These are phyloP conservation scores for Pomacea canaliculata DNA, from an alignment of 2,888 invertebrate genomes.

Conservation along the genomic window DNA sequence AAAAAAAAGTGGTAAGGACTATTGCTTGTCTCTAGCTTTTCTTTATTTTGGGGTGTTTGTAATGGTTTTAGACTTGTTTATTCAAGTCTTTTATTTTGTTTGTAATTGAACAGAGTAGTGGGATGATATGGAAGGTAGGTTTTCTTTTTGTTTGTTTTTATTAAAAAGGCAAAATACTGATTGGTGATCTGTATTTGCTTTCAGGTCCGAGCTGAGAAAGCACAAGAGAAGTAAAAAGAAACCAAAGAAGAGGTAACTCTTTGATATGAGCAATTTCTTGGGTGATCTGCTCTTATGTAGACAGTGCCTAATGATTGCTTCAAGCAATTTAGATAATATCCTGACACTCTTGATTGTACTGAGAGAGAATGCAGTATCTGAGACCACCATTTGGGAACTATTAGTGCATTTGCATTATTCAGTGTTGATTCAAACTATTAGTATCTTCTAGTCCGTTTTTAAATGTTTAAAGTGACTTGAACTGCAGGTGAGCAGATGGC, in stretches of 20 bases:
- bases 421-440: no score
- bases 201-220: slow-evolving; percentile 46
- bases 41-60: not conserved
- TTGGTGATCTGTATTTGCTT: slow-evolving; percentile 25
- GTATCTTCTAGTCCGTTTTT: no score
- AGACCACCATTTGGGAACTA: no score
- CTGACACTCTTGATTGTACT: no score
- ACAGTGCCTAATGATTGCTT: no score
- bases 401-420: no score
- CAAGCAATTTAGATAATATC: no score
- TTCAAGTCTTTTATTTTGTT: slow-evolving; percentile 4
- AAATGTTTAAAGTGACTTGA: no score
- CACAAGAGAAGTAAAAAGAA: slow-evolving; percentile 37
- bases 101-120: no score
- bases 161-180: not conserved
- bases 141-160: not conserved
- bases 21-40: not conserved
- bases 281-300: no score
- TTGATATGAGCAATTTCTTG: not conserved
- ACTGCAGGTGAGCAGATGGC: no score
- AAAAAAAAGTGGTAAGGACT: not conserved
- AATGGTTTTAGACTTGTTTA: slow-evolving; percentile 14
- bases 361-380: no score
- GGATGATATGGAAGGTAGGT: not conserved
- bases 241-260: slow-evolving; percentile 31